Conservation (phyloP, 1,140 invertebrate genomes). For the Rhynchophorus ferrugineus region DNA sequence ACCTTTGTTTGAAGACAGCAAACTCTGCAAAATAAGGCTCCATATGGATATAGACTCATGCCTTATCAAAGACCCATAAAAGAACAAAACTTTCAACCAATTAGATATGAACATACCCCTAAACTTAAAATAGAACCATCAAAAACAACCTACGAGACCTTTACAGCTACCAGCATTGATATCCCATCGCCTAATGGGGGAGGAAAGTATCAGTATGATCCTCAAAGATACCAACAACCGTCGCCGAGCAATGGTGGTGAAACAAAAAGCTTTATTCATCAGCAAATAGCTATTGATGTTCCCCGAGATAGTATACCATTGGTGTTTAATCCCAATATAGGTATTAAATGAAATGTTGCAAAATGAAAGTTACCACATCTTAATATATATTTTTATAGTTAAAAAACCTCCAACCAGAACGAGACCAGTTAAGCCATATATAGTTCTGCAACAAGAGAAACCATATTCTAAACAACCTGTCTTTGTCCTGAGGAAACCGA, state of each 20-base stretch:
- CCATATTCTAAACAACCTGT: constrained; percentile 4
- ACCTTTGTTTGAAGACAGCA: constrained; percentile 10
- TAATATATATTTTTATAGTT: constrained; percentile 8
- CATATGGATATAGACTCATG: constrained; percentile 12
- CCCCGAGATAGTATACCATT: constrained; percentile 10
- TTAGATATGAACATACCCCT: not conserved
- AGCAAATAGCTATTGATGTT: constrained; percentile 20
- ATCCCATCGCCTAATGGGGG: constrained; percentile 17
- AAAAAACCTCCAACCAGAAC: constrained; percentile 4
- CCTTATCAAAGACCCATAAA: constrained; percentile 12
- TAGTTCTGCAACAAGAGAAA: constrained; percentile 9
- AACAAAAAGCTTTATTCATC: constrained; percentile 12
- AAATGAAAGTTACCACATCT: not conserved
- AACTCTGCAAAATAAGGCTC: constrained; percentile 7
- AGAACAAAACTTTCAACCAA: not conserved
- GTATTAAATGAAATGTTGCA: constrained; percentile 3
- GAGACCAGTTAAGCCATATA: constrained; percentile 4
- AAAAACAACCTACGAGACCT: constrained; percentile 37
- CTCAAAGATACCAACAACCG: constrained; percentile 12
- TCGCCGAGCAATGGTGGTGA: not conserved
- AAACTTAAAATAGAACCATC: constrained; percentile 23
- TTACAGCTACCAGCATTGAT: constrained; percentile 36
- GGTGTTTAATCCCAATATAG: not conserved
- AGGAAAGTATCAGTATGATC: constrained; percentile 1
- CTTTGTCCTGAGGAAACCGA: constrained; percentile 6